Conservation (phyloP, 1,140 invertebrate species). For the Ridgeia piscesae region DNA sequence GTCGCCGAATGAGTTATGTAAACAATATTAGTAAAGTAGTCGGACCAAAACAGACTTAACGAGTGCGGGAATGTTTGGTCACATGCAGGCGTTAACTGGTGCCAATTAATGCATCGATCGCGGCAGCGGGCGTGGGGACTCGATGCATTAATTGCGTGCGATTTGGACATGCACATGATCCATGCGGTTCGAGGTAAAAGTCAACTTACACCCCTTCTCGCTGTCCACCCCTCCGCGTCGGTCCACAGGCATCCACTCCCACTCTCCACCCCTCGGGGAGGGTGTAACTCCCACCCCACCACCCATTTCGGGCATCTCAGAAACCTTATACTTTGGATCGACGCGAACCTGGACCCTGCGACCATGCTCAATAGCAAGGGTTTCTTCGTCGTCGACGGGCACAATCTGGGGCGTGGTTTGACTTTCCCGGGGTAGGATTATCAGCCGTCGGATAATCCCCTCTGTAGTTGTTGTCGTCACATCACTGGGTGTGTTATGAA, state of each 20-base stretch:
- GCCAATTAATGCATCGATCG: not conserved
- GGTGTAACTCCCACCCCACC: not conserved
- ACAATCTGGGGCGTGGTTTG: not conserved
- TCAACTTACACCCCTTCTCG: not conserved
- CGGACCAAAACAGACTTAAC: not conserved
- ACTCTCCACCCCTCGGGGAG: not conserved
- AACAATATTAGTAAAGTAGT: not conserved
- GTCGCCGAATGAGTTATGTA: too few relatives aligned
- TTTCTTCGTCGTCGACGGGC: not conserved
- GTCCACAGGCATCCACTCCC: not conserved
- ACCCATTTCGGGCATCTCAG: not conserved
- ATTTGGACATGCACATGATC: not conserved
- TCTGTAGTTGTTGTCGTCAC: not conserved
- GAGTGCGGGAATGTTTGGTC: not conserved
- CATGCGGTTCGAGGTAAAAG: not conserved
- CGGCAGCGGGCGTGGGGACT: too few relatives aligned
- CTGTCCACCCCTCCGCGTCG: not conserved
- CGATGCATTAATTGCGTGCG: not conserved
- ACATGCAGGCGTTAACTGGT: not conserved
- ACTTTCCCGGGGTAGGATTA: not conserved
- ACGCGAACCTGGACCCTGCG: too few relatives aligned
- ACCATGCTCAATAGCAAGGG: not conserved
- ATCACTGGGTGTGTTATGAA: not conserved
- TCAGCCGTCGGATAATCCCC: not conserved
- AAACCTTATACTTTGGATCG: not conserved